phyloP scores from a whole-genome alignment of 2,888 invertebrate genomes.

The Limnephilus rhombicus region DNA sequence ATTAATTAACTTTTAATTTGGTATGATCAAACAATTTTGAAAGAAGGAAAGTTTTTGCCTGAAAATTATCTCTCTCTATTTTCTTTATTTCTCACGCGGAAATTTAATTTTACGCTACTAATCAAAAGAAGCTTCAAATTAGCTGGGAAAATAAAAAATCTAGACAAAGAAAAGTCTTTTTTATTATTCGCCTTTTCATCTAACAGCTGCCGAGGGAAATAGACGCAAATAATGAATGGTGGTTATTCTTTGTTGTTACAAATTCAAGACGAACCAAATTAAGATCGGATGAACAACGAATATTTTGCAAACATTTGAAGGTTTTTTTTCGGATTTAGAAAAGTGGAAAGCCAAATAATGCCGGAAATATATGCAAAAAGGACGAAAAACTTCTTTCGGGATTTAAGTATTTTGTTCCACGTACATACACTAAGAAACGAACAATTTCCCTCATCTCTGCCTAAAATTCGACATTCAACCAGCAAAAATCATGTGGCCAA shows the following conservation, averaged over 20 bases:
- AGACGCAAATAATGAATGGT: not conserved
- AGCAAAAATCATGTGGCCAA: no score
- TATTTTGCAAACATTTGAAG: not conserved
- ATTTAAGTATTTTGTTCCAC: no score
- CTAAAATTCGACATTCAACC: no score
- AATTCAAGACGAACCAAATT: not conserved
- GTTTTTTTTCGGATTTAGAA: not conserved
- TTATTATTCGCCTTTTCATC: not conserved
- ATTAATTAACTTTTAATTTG: slow-evolving; percentile 3
- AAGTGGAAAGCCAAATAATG: no score
- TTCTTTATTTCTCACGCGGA: slow-evolving; percentile 23
- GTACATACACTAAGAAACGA: no score
- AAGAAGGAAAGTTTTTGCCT: not conserved
- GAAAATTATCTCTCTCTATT: not conserved
- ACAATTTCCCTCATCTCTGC: no score
- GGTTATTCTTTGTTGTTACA: not conserved
- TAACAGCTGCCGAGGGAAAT: not conserved
- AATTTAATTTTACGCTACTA: slow-evolving; percentile 20
- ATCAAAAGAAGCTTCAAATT: slow-evolving; percentile 2
- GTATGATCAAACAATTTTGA: not conserved
- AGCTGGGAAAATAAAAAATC: not conserved
- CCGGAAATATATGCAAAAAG: no score
- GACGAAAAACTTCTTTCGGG: no score
- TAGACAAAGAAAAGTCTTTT: not conserved
- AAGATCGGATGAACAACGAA: not conserved